Evolutionary conservation across 35 echinoderm and acorn worm genomes (phyloP).

Genomic region (Patiria miniata): DNA sequence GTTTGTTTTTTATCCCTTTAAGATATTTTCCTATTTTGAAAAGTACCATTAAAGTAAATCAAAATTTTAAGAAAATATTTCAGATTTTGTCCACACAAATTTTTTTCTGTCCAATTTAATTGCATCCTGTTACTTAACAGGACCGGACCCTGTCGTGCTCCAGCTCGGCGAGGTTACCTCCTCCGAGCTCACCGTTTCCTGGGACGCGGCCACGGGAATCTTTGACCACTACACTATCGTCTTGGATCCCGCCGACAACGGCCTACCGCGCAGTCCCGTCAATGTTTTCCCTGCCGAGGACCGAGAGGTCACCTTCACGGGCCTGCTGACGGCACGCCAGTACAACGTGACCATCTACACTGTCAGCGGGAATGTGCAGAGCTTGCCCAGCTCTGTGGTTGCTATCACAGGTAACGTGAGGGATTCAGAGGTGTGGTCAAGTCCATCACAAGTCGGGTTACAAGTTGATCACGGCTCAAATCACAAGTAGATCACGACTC

Average conservation of each 20-base stretch:
- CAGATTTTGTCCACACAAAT: no score
- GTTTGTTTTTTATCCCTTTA: no score
- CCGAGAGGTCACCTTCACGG: slow-evolving; percentile 24
- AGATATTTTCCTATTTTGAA: no score
- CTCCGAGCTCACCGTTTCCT: slow-evolving; percentile 36
- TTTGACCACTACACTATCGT: slow-evolving; percentile 53
- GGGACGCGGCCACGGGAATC: slow-evolving; percentile 44
- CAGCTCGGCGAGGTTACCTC: neutral
- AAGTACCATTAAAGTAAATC: no score
- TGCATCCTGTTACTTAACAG: neutral
- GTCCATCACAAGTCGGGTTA: no score
- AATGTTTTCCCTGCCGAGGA: neutral
- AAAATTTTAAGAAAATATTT: no score
- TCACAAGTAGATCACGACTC: no score
- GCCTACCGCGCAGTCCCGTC: slow-evolving; percentile 45
- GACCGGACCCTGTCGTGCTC: slow-evolving; percentile 22
- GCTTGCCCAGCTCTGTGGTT: neutral
- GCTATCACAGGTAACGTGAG: slow-evolving; percentile 40
- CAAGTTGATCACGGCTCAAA: no score
- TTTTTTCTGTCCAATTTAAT: neutral
- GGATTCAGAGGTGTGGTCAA: no score
- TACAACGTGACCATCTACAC: slow-evolving; percentile 58
- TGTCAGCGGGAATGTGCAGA: slow-evolving; percentile 6
- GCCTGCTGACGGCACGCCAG: slow-evolving; percentile 34
- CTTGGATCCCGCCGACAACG: slow-evolving; percentile 37